These are phyloP conservation scores for Hydropotes inermis DNA, from an alignment of 2,113 vertebrate species.

Conservation along the genomic window DNA sequence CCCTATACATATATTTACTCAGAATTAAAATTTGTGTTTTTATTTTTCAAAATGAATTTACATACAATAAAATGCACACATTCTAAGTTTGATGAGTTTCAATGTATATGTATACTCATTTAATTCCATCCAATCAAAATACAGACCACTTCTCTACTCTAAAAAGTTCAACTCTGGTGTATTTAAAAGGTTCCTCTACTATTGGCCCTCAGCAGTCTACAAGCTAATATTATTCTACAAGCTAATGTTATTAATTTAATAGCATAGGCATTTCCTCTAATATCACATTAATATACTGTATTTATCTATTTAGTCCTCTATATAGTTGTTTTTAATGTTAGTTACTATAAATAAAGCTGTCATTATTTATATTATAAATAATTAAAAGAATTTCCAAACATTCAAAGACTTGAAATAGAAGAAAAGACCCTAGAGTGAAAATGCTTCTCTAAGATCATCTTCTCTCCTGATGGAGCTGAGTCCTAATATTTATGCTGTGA, in stretches of 20 bases:
- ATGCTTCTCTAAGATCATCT: neutral
- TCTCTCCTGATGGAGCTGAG: neutral
- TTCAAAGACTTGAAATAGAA: conserved; percentile 26
- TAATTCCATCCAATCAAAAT: neutral
- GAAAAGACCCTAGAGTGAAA: conserved; percentile 13
- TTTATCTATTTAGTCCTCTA: neutral
- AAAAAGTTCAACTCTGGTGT: neutral
- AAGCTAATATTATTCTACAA: neutral
- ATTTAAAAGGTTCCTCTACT: neutral
- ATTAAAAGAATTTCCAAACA: neutral
- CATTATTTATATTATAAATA: conserved; percentile 14
- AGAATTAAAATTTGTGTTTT: conserved; percentile 17
- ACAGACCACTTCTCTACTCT: neutral
- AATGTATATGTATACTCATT: neutral
- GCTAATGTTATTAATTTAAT: neutral
- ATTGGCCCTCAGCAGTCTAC: neutral
- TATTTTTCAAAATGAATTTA: conserved; percentile 10
- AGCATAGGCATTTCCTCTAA: neutral
- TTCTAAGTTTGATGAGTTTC: conserved; percentile 43
- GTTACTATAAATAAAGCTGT: neutral
- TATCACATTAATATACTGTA: neutral
- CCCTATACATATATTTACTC: neutral
- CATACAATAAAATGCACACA: conserved; percentile 12
- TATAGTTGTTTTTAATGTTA: conserved; percentile 33
- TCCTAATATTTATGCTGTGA: neutral